Conservation (phyloP, 2,797 vertebrate genomes). For the Neosilurus mollespiculum region DNA sequence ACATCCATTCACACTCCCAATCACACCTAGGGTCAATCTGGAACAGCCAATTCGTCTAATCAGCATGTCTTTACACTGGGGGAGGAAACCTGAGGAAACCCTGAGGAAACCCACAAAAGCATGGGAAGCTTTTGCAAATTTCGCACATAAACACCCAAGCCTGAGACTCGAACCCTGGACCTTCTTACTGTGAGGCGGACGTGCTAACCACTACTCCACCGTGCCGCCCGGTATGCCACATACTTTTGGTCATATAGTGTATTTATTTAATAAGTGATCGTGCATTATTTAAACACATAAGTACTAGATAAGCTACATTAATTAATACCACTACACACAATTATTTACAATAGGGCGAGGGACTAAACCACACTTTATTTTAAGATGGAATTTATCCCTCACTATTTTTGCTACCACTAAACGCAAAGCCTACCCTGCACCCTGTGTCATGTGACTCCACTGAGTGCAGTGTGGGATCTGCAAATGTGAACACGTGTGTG, state of each 20-base stretch:
- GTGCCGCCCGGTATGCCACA: neutral
- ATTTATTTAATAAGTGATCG: neutral
- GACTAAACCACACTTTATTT: slow-evolving; percentile 18
- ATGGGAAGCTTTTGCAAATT: too few relatives aligned
- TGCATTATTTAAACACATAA: neutral
- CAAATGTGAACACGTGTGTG: slow-evolving; percentile 5
- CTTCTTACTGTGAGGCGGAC: too few relatives aligned
- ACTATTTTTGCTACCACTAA: slow-evolving; percentile 45
- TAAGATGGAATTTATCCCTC: slow-evolving; percentile 26
- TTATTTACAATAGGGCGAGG: neutral
- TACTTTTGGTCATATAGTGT: neutral
- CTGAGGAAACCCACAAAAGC: too few relatives aligned
- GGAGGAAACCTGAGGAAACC: too few relatives aligned
- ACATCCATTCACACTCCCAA: too few relatives aligned
- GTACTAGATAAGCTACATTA: neutral
- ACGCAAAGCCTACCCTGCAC: slow-evolving; percentile 9
- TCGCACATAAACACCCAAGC: too few relatives aligned
- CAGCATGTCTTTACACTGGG: too few relatives aligned
- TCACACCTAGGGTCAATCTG: too few relatives aligned
- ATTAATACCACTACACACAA: neutral
- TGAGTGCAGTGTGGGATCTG: neutral
- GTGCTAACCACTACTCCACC: too few relatives aligned
- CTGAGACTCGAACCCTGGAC: too few relatives aligned
- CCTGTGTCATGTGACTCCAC: slow-evolving; percentile 15
- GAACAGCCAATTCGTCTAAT: too few relatives aligned